Base-by-base conservation (phyloP, 2,888 invertebrate genomes). In the Endotricha flammealis region DNA sequence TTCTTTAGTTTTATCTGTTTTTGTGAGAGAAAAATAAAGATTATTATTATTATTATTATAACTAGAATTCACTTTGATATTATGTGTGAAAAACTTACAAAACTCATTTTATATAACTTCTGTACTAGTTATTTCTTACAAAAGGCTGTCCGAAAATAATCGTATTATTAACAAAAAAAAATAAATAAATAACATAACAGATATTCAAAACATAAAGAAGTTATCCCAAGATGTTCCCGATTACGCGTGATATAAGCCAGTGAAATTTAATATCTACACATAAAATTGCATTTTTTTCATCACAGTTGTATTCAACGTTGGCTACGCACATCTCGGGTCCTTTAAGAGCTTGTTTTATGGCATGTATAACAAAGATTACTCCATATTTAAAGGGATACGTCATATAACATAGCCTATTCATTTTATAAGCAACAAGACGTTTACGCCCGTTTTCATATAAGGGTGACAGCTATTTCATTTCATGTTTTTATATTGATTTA, bases 291-390 rank as follows among this genome's bases (percentile, higher is more conserved):
- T 25, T 32, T 32, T n/a, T 32, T 32, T 32, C 32, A 32, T 32
- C 16, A 25, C 32, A 32, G 32, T 32, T 32, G 32, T 32, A 32
- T 25, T 13, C 25, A 25, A 25, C 20, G 24, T 32, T 12, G 24
- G 24, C 9, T 25, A 32, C 25, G 32, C 32, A 32, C 32, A 32
- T 32, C 32, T 32, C 16, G 32, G 32, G 32, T 24, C 32, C 13
- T 7, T 24, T 29, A 29, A 34, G 17, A 29, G 34, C 28, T 20
- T 34, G 34, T 34, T 34, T 34, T 34, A 34, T 34, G 28, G 13
- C 34, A 34, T 34, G 29, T 34, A 34, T 34, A 22, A 22, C 34
- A 29, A 28, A 34, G 34, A 34, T 34, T 34, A 34, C 34, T 34
- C 29, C 34, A 34, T 34, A 34, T 34, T 34, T 34, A 29, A 28